phyloP scores from a whole-genome alignment of 1,140 invertebrate species.

The Scylla paramamosain region DNA sequence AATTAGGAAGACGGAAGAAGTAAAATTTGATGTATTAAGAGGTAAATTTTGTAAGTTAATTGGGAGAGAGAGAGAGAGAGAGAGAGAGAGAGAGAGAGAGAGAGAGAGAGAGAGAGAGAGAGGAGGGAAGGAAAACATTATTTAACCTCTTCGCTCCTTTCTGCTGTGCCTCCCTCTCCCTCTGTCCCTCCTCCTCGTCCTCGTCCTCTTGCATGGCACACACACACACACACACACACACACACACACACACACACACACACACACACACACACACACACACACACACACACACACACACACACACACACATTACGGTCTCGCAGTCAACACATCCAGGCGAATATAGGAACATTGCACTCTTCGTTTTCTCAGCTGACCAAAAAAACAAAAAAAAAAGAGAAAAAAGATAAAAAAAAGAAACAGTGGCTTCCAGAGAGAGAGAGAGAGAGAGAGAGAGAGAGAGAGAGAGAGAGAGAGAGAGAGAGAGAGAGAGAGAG shows the following conservation, averaged over 20 bases:
- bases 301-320: background rate
- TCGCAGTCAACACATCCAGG: background rate
- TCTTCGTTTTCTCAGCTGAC: background rate
- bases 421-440: background rate
- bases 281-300: slow-evolving; percentile 43
- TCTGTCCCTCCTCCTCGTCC: slow-evolving; percentile 4
- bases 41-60: slow-evolving; percentile 5
- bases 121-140: background rate
- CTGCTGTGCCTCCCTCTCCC: background rate
- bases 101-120: background rate
- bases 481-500: slow-evolving; percentile 55
- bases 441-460: slow-evolving; percentile 32
- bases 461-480: slow-evolving; percentile 36
- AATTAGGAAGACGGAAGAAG: slow-evolving; percentile 22
- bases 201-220: background rate
- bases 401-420: background rate
- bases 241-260: background rate
- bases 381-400: background rate
- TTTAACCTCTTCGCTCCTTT: slow-evolving; percentile 9
- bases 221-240: background rate
- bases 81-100: background rate
- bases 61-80: background rate
- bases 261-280: slow-evolving; percentile 26
- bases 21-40: background rate
- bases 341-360: background rate